A percentile compares a stretch with the other conserved stretches of the same genome.
Evolutionary conservation across 2,113 vertebrate species (phyloP).

Genomic region (Xiphias gladius): DNA sequence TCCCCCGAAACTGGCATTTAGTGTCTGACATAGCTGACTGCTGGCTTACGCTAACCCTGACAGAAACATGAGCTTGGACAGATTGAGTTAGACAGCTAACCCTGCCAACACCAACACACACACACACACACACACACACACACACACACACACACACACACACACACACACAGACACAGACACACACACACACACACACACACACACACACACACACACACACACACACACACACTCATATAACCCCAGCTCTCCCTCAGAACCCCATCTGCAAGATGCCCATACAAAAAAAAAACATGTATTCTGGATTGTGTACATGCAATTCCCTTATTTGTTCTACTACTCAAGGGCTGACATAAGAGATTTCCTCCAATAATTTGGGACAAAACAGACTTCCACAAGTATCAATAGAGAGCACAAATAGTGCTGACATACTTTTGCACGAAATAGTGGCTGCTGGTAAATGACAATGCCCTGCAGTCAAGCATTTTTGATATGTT

Average conservation of each 20-base stretch:
- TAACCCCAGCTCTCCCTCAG: background rate
- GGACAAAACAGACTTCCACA: slow-evolving; percentile 29
- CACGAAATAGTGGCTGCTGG: slow-evolving; percentile 8
- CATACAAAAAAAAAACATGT: slow-evolving; percentile 17
- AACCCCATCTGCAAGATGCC: slow-evolving; percentile 23
- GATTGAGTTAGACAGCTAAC: slow-evolving; percentile 73
- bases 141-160: background rate
- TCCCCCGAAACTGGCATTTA: slow-evolving; percentile 66
- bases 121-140: background rate
- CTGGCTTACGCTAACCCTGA: slow-evolving; percentile 72
- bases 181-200: slow-evolving; percentile 5
- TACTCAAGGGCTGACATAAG: background rate
- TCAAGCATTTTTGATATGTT: slow-evolving; percentile 45
- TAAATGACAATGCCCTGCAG: slow-evolving; percentile 49
- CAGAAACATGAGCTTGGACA: slow-evolving; percentile 73
- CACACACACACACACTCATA: background rate
- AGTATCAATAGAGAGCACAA: slow-evolving; percentile 36
- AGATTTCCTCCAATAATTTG: slow-evolving; percentile 27
- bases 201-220: background rate
- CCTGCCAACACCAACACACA: slow-evolving; percentile 43
- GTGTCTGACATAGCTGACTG: slow-evolving; percentile 61
- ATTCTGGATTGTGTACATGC: background rate
- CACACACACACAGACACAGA: slow-evolving; percentile 35
- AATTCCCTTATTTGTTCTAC: slow-evolving; percentile 11
- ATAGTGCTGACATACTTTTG: slow-evolving; percentile 44